Conservation (phyloP, 2,888 invertebrate genomes). For the Lycaena phlaeas region DNA sequence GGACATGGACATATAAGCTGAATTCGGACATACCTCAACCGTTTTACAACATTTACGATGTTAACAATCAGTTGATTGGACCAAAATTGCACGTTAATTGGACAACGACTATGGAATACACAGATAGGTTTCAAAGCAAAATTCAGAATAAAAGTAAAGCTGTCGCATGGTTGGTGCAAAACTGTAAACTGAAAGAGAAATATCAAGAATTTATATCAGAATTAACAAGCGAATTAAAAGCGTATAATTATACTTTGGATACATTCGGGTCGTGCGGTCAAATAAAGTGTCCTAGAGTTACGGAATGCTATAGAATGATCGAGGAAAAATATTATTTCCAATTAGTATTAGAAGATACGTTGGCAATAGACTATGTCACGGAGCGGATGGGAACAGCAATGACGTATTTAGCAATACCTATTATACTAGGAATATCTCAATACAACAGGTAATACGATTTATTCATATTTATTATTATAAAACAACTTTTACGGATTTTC, state of each 20-base stretch:
- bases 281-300: slow-evolving; percentile 33
- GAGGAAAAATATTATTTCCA: slow-evolving; percentile 47
- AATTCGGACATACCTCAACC: slow-evolving; percentile 49
- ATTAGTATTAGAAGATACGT: slow-evolving; percentile 45
- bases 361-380: slow-evolving; percentile 43
- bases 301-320: slow-evolving; percentile 39
- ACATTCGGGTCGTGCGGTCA: slow-evolving; percentile 43
- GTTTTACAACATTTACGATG: slow-evolving; percentile 37
- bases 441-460: slow-evolving; percentile 40
- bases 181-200: slow-evolving; percentile 38
- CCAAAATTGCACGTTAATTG: slow-evolving; percentile 35
- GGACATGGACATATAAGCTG: slow-evolving; percentile 59
- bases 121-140: slow-evolving; percentile 21
- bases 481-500: too few relatives aligned
- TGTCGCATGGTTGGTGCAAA: slow-evolving; percentile 44
- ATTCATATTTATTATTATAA: too few relatives aligned
- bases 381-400: slow-evolving; percentile 40
- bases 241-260: slow-evolving; percentile 45
- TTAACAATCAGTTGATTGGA: slow-evolving; percentile 34
- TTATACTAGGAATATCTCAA: slow-evolving; percentile 39
- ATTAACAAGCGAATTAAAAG: slow-evolving; percentile 34
- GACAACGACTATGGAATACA: slow-evolving; percentile 33
- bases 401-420: slow-evolving; percentile 40
- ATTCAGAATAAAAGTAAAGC: slow-evolving; percentile 37
- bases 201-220: slow-evolving; percentile 38